Evolutionary conservation across 1,140 invertebrate species (phyloP).

Genomic region (Euglossa dilemma): DNA sequence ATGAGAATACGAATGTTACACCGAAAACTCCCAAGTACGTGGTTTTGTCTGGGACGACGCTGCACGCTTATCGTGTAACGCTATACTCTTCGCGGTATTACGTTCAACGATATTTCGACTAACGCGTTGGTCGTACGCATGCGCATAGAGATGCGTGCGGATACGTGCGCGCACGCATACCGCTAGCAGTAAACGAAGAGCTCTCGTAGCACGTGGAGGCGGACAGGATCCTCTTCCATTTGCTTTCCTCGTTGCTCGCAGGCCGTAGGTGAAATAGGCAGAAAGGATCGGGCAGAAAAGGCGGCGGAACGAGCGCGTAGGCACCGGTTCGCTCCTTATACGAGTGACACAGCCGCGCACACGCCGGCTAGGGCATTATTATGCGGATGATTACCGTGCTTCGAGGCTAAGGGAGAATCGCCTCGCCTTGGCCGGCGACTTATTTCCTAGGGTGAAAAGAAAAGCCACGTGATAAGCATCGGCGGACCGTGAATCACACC

Average conservation of each 20-base stretch:
- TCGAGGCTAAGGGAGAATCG: conserved; percentile 38
- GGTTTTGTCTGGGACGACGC: too few species aligned
- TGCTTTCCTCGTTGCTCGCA: conserved; percentile 7
- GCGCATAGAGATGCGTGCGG: neutral
- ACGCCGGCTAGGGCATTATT: conserved; percentile 61
- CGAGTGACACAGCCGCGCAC: conserved; percentile 66
- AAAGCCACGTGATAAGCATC: conserved; percentile 51
- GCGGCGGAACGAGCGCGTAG: conserved; percentile 57
- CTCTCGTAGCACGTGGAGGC: conserved; percentile 64
- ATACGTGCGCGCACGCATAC: conserved; percentile 11
- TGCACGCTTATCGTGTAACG: too few species aligned
- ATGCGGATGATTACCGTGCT: conserved; percentile 64
- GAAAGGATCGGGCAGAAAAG: conserved; percentile 24
- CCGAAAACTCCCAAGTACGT: too few species aligned
- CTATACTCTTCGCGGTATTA: too few species aligned
- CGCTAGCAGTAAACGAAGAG: conserved; percentile 6
- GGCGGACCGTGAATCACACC: conserved; percentile 53
- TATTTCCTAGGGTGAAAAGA: conserved; percentile 57
- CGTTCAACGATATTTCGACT: too few species aligned
- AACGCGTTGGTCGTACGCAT: too few species aligned
- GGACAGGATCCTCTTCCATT: conserved; percentile 68
- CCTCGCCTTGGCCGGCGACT: conserved; percentile 19
- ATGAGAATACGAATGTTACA: too few species aligned
- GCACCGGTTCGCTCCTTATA: conserved; percentile 69
- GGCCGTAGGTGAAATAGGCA: conserved; percentile 29